Base-by-base conservation (phyloP, 2,888 invertebrate genomes). In the Apodemia hepburni region DNA sequence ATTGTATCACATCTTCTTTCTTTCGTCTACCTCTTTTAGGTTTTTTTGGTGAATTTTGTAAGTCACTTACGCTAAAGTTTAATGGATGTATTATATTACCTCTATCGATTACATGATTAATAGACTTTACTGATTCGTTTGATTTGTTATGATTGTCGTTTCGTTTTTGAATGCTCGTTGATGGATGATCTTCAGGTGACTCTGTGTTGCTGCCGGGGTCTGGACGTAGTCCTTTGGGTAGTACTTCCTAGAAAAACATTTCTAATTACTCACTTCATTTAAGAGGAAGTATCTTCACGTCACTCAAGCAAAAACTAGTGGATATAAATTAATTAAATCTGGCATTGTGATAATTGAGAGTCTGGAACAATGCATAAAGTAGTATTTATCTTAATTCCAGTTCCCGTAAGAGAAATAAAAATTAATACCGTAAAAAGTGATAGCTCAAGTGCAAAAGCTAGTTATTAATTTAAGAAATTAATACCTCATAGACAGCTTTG, bases 181-280 rank as follows among this genome's bases (percentile, higher is more conserved):
- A 75, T 0, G 94, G 92, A 58, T 85, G 79, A 35, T 93, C 93
- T 76, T 94, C 94, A 0, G 95, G 94, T 0, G 94, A 94, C 74
- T 95, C 94, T 15, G 93, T 93, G 74, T 95, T 95, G 75, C 94
- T 95, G 12, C 94, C 94, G 0, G 95, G 94, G 72, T 94, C 92
- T 47, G 93, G 87, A 60, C 77, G 82, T 9, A 85, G 71, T 65
- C 84, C 83, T 68, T 80, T 85, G 1, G 93, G 93, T 60, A 93
- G 73, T 11, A 93, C 92, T 75, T 93, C 92, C 90, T 91, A 75
- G 59, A 51, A 65, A 64, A 60, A 57, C 0, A 49, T n/a, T 15
- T 47, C 9, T 18, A 8, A 9, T 38, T 38, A 38, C n/a, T n/a
- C n/a, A n/a, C n/a, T n/a, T n/a, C n/a, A n/a, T n/a, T n/a, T n/a